Base-by-base conservation (phyloP, 2,888 invertebrate genomes). In the Dryocosmus kuriphilus region DNA sequence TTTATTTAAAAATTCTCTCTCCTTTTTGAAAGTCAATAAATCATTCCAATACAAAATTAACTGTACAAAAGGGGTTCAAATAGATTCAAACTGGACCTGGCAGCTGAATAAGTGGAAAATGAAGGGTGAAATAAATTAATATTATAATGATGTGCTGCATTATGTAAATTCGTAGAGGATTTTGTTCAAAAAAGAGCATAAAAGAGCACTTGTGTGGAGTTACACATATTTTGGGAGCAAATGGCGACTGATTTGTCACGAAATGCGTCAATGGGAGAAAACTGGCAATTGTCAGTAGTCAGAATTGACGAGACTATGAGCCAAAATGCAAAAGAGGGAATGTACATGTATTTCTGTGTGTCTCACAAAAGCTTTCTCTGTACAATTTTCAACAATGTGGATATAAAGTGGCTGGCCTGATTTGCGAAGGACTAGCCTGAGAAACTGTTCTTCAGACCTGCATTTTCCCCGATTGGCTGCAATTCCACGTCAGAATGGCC, bases 191-290 rank as follows among this genome's bases (percentile, higher is more conserved):
- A 46, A 67, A 41, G 6, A 4, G 30, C 46, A 51, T 27, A 67
- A 67, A 46, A 51, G 67, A 67, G 16, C 41, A 67, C 67, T 67
- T 67, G 27, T 51, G 46, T 41, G 19, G 46, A 67, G 41, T 46
- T 51, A 8, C 46, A 16, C 38, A 46, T 19, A 67, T 67, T 67
- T 27, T 16, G 27, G 67, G 5, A 46, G 46, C 30, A 67, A 67
- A 67, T 67, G 46, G 27, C 67, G 30, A 67, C 46, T 67, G 67
- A 67, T 67, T 67, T 67, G 41, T 51, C 67, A 30, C 67, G 46
- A 67, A 67, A 51, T 67, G 67, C 67, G 67, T 67, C 19, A 67
- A 67, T 67, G 30, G 46, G 46, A 30, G 27, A 19, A 67, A 67
- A 67, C 67, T 67, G 46, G 46, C 67, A 46, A 67, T 67, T 67